Conservation (phyloP, 2,888 invertebrate species). For the Eustalomyia histrio region DNA sequence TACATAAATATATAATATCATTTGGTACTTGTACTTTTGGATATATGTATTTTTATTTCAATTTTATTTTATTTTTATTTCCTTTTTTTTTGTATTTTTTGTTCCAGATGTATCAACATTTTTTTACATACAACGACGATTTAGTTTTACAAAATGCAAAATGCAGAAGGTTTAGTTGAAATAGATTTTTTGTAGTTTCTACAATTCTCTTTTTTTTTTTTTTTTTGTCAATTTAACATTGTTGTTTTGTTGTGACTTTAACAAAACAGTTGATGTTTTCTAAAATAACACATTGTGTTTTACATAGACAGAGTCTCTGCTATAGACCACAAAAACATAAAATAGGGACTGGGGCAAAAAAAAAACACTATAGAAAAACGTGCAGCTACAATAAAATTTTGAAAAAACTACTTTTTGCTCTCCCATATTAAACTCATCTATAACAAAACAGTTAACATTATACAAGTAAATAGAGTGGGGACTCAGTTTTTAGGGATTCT, state of each 20-base stretch:
- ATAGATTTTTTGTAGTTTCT: slow-evolving; percentile 34
- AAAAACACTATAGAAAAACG: neutral
- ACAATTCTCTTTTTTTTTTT: neutral
- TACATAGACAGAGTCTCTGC: neutral
- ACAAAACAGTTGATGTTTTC: slow-evolving; percentile 19
- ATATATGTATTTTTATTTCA: slow-evolving; percentile 5
- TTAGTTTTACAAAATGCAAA: slow-evolving; percentile 12
- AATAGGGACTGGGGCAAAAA: neutral
- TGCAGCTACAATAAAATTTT: slow-evolving; percentile 15
- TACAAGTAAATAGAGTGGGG: neutral
- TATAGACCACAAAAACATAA: neutral
- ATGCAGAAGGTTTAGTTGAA: slow-evolving; percentile 19
- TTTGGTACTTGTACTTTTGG: slow-evolving; percentile 23
- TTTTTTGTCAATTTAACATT: neutral
- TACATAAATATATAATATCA: slow-evolving; percentile 8
- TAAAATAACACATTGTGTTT: slow-evolving; percentile 1
- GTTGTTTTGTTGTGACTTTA: slow-evolving; percentile 26
- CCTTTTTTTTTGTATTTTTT: neutral
- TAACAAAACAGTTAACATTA: neutral
- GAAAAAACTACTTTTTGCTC: neutral
- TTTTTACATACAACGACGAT: neutral
- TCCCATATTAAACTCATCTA: slow-evolving; percentile 1
- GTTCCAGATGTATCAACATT: neutral
- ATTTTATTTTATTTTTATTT: slow-evolving; percentile 5
- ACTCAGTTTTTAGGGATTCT: neutral